A percentile compares a stretch with the other conserved stretches of the same genome.
Conservation (phyloP, 2,888 invertebrate genomes). For the Zaprionus bogoriensis region DNA sequence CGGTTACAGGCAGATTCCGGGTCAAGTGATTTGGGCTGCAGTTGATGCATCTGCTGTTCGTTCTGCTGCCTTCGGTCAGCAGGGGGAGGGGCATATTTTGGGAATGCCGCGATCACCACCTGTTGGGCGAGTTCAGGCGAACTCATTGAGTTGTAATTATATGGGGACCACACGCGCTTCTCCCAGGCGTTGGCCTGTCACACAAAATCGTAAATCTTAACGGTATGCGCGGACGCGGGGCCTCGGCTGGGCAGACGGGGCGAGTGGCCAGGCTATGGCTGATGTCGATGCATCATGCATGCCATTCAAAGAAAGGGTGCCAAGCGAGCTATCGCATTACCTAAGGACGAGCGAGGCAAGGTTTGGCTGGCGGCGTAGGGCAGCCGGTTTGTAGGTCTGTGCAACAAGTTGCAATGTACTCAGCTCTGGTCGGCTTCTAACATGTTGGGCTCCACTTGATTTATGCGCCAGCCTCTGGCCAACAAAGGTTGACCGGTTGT, state of each 20-base stretch:
- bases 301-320: conserved; percentile 55
- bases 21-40: conserved; percentile 50
- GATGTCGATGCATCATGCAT: conserved; percentile 40
- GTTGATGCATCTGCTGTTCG: conserved; percentile 43
- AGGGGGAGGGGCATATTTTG: conserved; percentile 1
- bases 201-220: conserved; percentile 60
- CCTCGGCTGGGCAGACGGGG: not conserved
- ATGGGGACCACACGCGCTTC: conserved; percentile 55
- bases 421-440: conserved; percentile 42
- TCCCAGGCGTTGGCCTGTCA: conserved; percentile 50
- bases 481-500: conserved; percentile 39
- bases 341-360: conserved; percentile 45
- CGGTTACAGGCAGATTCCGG: conserved; percentile 54
- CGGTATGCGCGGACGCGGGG: conserved; percentile 59
- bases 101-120: conserved; percentile 48
- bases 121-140: conserved; percentile 67
- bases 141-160: conserved; percentile 76
- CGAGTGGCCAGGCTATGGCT: not conserved
- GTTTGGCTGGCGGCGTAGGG: not conserved
- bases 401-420: conserved; percentile 45
- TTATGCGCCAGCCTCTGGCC: conserved; percentile 44
- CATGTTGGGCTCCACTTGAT: conserved; percentile 51
- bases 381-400: conserved; percentile 46
- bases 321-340: conserved; percentile 44
- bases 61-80: conserved; percentile 1